Evolutionary conservation across 2,888 invertebrate species (phyloP).

Genomic region (Eutolmus rufibarbis): DNA sequence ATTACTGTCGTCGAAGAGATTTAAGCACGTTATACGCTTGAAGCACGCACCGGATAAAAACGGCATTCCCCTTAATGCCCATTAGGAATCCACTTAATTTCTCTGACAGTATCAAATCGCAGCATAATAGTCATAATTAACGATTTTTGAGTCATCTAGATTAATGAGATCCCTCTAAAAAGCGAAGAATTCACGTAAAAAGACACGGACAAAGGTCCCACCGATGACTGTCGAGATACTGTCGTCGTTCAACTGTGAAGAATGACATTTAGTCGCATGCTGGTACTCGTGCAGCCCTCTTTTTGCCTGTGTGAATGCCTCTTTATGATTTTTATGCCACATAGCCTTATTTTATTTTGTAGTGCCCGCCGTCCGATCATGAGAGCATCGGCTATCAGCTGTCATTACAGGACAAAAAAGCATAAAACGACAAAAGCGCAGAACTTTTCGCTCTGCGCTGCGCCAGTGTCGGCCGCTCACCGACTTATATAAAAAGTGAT

Average conservation of each 20-base stretch:
- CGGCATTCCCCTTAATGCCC: not conserved
- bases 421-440: not conserved
- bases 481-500: constrained; percentile 20
- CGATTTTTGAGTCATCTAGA: constrained; percentile 28
- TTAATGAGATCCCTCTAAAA: constrained; percentile 28
- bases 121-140: constrained; percentile 28
- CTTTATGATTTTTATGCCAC: not conserved
- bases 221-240: constrained; percentile 28
- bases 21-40: not conserved
- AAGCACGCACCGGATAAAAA: not conserved
- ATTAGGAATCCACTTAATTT: not conserved
- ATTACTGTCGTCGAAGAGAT: not conserved
- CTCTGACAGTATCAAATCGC: constrained; percentile 2
- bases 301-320: not conserved
- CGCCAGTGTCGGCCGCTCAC: not conserved
- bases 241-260: constrained; percentile 12
- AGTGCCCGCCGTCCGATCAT: not conserved
- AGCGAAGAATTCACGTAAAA: not conserved
- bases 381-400: constrained; percentile 12
- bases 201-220: not conserved
- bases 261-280: constrained; percentile 26
- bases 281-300: not conserved
- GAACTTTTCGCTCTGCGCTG: not conserved
- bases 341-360: not conserved
- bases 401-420: not conserved